Evolutionary conservation across 1,140 invertebrate genomes (phyloP).

Genomic region (Micrasema longulum): DNA sequence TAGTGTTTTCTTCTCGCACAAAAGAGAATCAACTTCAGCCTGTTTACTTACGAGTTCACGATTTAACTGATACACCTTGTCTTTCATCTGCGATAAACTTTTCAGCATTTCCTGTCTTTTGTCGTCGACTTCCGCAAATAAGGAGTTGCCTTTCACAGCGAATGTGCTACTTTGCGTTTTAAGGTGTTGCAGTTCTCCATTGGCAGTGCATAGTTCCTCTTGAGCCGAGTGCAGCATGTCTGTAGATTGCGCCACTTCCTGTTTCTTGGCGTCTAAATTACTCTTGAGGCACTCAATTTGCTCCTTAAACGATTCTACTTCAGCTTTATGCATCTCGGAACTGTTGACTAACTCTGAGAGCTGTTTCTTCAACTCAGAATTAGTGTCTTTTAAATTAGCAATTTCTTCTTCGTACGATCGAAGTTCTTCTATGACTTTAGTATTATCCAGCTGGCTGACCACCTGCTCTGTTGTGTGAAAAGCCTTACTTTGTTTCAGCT

Average conservation of each 20-base stretch:
- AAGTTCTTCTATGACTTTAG: slow-evolving; percentile 45
- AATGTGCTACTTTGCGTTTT: slow-evolving; percentile 47
- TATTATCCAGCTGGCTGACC: slow-evolving; percentile 42
- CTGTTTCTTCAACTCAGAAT: slow-evolving; percentile 36
- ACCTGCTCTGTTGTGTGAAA: slow-evolving; percentile 24
- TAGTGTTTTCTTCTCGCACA: slow-evolving; percentile 52
- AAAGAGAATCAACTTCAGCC: slow-evolving; percentile 48
- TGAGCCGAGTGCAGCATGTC: slow-evolving; percentile 52
- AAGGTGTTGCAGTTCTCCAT: slow-evolving; percentile 40
- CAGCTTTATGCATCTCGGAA: slow-evolving; percentile 27
- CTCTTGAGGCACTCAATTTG: slow-evolving; percentile 45
- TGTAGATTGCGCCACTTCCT: slow-evolving; percentile 44
- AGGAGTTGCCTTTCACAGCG: slow-evolving; percentile 67
- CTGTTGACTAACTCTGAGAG: slow-evolving; percentile 16
- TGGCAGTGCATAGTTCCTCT: slow-evolving; percentile 41
- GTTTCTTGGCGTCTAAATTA: slow-evolving; percentile 48
- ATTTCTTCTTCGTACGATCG: slow-evolving; percentile 48
- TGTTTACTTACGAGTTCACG: slow-evolving; percentile 47
- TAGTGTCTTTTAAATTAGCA: slow-evolving; percentile 20
- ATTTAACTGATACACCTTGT: slow-evolving; percentile 59
- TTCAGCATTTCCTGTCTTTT: slow-evolving; percentile 67
- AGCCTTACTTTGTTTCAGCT: slow-evolving; percentile 29
- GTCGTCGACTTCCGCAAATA: slow-evolving; percentile 68
- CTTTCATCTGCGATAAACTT: slow-evolving; percentile 66
- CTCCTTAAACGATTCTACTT: slow-evolving; percentile 45